Percentiles rank a stretch among this genome's conserved stretches.
Conservation (phyloP, 2,888 invertebrate species). For the Tetropium fuscum region DNA sequence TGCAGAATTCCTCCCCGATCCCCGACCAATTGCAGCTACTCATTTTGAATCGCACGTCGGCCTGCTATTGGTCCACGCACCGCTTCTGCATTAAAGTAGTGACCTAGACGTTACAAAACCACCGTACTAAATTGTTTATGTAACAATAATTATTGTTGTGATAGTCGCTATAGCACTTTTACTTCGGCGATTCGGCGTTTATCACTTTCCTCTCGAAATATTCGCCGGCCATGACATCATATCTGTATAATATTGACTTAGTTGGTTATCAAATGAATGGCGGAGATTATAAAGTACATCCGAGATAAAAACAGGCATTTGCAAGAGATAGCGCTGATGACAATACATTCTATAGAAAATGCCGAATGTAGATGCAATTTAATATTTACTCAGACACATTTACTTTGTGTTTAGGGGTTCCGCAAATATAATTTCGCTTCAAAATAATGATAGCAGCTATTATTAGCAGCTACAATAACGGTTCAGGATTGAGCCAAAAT, state of each 20-base stretch:
- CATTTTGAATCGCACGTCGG: constrained; percentile 11
- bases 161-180: too few relatives aligned
- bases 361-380: too few relatives aligned
- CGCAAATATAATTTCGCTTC: too few relatives aligned
- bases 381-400: too few relatives aligned
- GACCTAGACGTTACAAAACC: constrained; percentile 6
- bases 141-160: not conserved
- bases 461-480: too few relatives aligned
- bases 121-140: not conserved
- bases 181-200: not conserved
- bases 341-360: too few relatives aligned
- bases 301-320: constrained; percentile 13
- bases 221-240: constrained; percentile 24
- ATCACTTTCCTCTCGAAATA: too few relatives aligned
- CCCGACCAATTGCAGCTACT: constrained; percentile 5
- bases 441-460: too few relatives aligned
- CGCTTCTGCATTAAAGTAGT: constrained; percentile 4
- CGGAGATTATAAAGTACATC: constrained; percentile 18
- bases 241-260: constrained; percentile 3
- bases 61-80: constrained; percentile 8
- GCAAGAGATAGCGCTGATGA: constrained; percentile 16
- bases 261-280: constrained; percentile 19
- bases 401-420: too few relatives aligned
- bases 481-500: too few relatives aligned
- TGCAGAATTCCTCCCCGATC: constrained; percentile 5